Percentiles rank a stretch among this genome's conserved stretches.
Conservation (phyloP, 1,140 invertebrate species). For the Psix sp. region DNA sequence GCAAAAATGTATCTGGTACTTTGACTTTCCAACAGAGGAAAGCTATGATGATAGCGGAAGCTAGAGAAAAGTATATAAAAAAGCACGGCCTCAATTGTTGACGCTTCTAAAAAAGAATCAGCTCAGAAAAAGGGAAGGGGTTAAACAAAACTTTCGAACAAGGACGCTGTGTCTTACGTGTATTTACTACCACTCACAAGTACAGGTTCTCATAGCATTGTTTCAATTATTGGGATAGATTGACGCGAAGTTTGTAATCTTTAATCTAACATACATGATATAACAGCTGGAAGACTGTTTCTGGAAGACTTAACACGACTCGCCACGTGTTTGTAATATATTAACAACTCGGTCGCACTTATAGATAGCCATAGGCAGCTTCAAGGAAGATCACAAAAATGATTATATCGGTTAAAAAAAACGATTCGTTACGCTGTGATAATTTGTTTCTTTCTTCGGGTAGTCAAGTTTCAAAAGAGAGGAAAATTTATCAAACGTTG, state of each 20-base stretch:
- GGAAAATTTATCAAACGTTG: constrained; percentile 4
- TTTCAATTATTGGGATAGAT: constrained; percentile 28
- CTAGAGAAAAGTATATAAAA: constrained; percentile 86
- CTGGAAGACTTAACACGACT: constrained; percentile 63
- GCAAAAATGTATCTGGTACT: constrained; percentile 80
- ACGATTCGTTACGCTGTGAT: constrained; percentile 42
- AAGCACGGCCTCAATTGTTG: constrained; percentile 82
- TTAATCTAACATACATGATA: constrained; percentile 20
- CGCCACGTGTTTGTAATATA: constrained; percentile 41
- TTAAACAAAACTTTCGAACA: neutral
- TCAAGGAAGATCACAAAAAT: constrained; percentile 10
- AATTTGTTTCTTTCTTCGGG: constrained; percentile 16
- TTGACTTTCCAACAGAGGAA: constrained; percentile 87
- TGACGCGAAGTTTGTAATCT: constrained; percentile 18
- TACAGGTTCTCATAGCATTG: constrained; percentile 69
- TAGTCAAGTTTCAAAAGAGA: constrained; percentile 9
- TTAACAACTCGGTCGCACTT: constrained; percentile 45
- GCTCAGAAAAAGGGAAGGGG: neutral
- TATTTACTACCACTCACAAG: constrained; percentile 69
- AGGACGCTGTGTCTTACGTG: constrained; percentile 64
- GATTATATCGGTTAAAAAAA: constrained; percentile 4
- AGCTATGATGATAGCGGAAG: constrained; percentile 85
- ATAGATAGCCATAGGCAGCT: constrained; percentile 43
- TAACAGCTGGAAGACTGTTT: constrained; percentile 64
- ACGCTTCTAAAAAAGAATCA: constrained; percentile 57